Evolutionary conservation across 2,888 invertebrate genomes (phyloP).

Genomic region (Apamea crenata): DNA sequence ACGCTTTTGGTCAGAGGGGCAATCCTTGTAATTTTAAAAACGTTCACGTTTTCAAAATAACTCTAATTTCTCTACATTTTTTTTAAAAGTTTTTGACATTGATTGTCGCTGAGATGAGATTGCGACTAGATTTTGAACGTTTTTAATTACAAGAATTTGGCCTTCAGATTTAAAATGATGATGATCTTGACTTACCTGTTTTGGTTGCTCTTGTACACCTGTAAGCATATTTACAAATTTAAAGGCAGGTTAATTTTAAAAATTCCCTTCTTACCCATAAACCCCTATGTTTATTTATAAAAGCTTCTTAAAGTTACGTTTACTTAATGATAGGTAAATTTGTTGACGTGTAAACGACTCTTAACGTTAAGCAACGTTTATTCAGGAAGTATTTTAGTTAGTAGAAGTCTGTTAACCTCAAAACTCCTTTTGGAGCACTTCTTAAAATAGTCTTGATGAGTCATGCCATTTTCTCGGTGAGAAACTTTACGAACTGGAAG

Average conservation of each 20-base stretch:
- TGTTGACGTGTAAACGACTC: too few relatives aligned
- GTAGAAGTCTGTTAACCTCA: neutral
- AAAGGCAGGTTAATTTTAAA: neutral
- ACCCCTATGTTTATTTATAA: too few relatives aligned
- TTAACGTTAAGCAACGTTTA: neutral
- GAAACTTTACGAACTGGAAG: slow-evolving; percentile 19
- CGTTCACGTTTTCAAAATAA: too few relatives aligned
- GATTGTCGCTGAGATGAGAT: too few relatives aligned
- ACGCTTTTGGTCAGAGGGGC: neutral
- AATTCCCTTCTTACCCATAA: too few relatives aligned
- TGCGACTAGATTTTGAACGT: too few relatives aligned
- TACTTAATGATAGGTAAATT: too few relatives aligned
- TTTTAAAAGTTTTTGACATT: too few relatives aligned
- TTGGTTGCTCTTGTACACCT: neutral
- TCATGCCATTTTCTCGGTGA: slow-evolving; percentile 24
- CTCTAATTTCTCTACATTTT: too few relatives aligned
- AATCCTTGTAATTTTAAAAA: too few relatives aligned
- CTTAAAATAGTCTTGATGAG: slow-evolving; percentile 29
- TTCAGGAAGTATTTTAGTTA: neutral
- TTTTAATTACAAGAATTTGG: too few relatives aligned
- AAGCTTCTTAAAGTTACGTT: too few relatives aligned
- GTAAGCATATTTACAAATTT: neutral
- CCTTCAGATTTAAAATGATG: neutral
- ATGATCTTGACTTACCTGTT: neutral
- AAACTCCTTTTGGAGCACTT: neutral